phyloP scores from a whole-genome alignment of 2,113 vertebrate genomes.

The Amblyornis subalaris region DNA sequence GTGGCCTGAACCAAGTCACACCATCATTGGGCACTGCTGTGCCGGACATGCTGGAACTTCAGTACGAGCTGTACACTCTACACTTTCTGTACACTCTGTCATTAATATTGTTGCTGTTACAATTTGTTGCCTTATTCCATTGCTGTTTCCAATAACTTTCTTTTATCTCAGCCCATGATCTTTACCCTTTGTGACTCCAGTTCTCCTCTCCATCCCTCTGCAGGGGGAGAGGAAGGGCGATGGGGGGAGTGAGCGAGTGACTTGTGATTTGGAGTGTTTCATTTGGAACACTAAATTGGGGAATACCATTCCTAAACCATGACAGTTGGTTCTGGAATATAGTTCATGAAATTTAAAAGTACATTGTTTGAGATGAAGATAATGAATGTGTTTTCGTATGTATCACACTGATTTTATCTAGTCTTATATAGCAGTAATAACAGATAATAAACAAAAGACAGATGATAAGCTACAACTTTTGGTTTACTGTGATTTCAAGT shows the following conservation, averaged over 20 bases:
- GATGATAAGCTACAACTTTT: background rate
- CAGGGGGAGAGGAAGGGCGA: too few species aligned
- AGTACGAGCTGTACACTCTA: background rate
- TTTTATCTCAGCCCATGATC: rapidly evolving
- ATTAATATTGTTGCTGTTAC: background rate
- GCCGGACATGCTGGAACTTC: background rate
- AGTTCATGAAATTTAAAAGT: background rate
- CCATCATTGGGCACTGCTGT: background rate
- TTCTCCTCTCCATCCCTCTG: background rate
- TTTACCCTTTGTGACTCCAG: background rate
- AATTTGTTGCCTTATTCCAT: background rate
- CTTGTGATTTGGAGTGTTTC: background rate
- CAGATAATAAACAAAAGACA: background rate
- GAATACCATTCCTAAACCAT: background rate
- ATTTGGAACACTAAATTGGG: background rate
- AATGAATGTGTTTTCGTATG: background rate
- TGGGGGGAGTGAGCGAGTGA: background rate
- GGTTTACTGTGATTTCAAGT: background rate
- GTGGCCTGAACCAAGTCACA: background rate
- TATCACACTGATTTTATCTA: background rate
- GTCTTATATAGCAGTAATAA: background rate
- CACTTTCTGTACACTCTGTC: background rate
- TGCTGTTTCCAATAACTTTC: background rate
- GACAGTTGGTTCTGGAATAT: background rate
- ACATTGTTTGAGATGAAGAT: background rate